Evolutionary conservation across 1,140 invertebrate genomes (phyloP).

Genomic region (Calliopsis andreniformis): DNA sequence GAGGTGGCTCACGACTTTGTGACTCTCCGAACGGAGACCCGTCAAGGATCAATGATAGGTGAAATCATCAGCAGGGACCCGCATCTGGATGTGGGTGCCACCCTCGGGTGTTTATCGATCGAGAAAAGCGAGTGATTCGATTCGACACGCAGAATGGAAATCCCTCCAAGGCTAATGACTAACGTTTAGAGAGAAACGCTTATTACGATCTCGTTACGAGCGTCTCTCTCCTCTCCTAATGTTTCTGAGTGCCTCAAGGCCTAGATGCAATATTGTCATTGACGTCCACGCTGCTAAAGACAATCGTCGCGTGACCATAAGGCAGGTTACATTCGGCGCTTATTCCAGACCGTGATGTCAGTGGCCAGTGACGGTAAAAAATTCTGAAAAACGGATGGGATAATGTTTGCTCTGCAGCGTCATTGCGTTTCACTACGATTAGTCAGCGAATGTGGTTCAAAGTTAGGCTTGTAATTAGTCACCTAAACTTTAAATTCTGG

Average conservation of each 20-base stretch:
- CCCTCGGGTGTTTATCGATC: not conserved
- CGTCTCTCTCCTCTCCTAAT: slow-evolving; percentile 34
- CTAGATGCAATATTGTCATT: slow-evolving; percentile 23
- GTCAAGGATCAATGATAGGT: no score
- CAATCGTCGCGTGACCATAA: not conserved
- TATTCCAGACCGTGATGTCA: slow-evolving; percentile 30
- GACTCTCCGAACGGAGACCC: no score
- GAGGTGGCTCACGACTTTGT: no score
- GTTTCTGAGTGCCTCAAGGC: slow-evolving; percentile 20
- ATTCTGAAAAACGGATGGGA: not conserved
- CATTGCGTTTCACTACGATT: not conserved
- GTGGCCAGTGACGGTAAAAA: not conserved
- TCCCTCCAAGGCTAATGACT: slow-evolving; percentile 61
- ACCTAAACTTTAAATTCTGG: no score
- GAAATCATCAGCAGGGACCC: no score
- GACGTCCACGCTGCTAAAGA: not conserved
- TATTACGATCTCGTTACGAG: slow-evolving; percentile 28
- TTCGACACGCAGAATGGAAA: slow-evolving; percentile 53
- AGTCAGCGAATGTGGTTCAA: slow-evolving; percentile 1
- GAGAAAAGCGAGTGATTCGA: slow-evolving; percentile 23
- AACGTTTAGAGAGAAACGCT: slow-evolving; percentile 57
- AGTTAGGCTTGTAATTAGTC: slow-evolving; percentile 33
- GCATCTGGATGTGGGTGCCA: no score
- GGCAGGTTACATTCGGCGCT: slow-evolving; percentile 4
- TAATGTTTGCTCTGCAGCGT: not conserved